phyloP scores from a whole-genome alignment of 1,140 invertebrate species.

The Eurytemora carolleeae region DNA sequence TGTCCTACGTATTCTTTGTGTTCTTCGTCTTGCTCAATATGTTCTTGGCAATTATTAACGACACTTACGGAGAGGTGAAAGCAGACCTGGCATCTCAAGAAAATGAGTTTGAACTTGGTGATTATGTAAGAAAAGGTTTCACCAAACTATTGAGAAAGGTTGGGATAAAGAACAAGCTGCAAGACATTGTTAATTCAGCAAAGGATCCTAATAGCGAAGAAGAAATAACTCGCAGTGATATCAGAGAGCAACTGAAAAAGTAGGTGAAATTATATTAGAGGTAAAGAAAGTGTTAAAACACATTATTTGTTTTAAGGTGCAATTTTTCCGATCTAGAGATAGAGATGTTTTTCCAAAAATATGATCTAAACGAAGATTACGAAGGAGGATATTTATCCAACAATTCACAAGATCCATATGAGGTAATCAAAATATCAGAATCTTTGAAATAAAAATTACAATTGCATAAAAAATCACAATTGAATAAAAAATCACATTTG shows the following conservation, averaged over 20 bases:
- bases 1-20: conserved; percentile 54
- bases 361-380: conserved; percentile 35
- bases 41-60: conserved; percentile 65
- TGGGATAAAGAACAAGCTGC: conserved; percentile 32
- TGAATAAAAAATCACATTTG: no score
- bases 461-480: no score
- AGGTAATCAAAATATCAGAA: conserved; percentile 23
- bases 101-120: conserved; percentile 42
- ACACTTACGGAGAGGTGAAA: conserved; percentile 49
- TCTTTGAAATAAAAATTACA: not conserved
- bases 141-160: conserved; percentile 34
- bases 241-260: conserved; percentile 29
- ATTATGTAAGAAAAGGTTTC: conserved; percentile 36
- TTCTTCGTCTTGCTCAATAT: conserved; percentile 65
- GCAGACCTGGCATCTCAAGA: conserved; percentile 41
- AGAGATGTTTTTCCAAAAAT: conserved; percentile 43
- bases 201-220: conserved; percentile 32
- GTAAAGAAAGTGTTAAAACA: no score
- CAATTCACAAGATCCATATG: conserved; percentile 25
- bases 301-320: conserved; percentile 33
- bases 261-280: no score
- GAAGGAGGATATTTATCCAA: conserved; percentile 26
- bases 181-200: conserved; percentile 35
- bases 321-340: conserved; percentile 45
- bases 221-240: conserved; percentile 28